phyloP scores from a whole-genome alignment of 1,140 invertebrate genomes.

The Chrysomallon squamiferum region DNA sequence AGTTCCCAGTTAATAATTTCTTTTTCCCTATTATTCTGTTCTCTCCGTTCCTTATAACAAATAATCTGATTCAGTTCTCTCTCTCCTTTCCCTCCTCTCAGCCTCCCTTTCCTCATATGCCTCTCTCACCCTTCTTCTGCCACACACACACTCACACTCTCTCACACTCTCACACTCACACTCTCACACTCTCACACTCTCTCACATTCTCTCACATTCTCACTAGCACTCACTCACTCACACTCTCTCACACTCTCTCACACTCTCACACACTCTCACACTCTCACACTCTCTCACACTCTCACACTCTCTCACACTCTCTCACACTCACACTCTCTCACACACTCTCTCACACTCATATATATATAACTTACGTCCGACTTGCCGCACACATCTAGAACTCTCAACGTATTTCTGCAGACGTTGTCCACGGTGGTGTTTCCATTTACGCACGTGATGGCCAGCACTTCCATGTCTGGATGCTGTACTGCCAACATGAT shows the following conservation, averaged over 20 bases:
- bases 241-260: not conserved
- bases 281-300: not conserved
- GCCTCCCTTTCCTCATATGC: not conserved
- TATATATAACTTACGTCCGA: conserved; percentile 39
- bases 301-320: not conserved
- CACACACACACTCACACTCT: not conserved
- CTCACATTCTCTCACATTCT: not conserved
- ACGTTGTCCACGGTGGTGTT: conserved; percentile 42
- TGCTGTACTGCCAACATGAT: conserved; percentile 48
- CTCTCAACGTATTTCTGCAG: conserved; percentile 40
- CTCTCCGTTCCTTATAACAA: not conserved
- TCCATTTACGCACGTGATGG: conserved; percentile 50
- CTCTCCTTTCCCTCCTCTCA: not conserved
- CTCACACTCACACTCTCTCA: not conserved
- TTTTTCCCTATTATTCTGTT: not conserved
- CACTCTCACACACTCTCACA: not conserved
- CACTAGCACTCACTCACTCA: not conserved
- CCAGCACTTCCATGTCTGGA: conserved; percentile 44
- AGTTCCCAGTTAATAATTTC: not conserved
- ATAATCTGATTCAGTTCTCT: too few relatives aligned
- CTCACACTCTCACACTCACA: not conserved
- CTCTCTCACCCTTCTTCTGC: not conserved
- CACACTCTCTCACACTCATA: not conserved
- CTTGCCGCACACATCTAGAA: conserved; percentile 38
- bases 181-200: too few relatives aligned